Conservation (phyloP, 2,797 vertebrate species). For the Epinephelus malabaricus region DNA sequence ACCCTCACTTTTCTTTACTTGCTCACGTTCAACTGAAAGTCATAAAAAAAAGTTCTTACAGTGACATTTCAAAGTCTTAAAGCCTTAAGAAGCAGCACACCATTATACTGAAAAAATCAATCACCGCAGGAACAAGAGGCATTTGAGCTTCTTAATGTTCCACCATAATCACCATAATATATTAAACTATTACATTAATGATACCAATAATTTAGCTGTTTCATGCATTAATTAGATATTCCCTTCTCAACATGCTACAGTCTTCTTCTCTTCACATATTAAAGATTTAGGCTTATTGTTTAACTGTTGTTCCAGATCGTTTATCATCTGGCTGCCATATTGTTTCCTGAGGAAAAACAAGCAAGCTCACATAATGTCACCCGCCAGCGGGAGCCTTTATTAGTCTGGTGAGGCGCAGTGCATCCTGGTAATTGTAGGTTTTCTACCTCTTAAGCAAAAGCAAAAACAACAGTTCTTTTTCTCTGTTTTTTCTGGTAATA, state of each 20-base stretch:
- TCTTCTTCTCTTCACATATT: not conserved
- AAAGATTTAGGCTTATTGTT: too few relatives aligned
- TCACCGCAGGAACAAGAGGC: constrained; percentile 11
- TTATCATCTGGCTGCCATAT: too few relatives aligned
- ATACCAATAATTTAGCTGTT: constrained; percentile 43
- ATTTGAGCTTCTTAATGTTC: constrained; percentile 39
- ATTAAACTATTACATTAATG: constrained; percentile 36
- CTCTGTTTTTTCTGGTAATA: too few relatives aligned
- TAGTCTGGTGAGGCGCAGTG: too few relatives aligned
- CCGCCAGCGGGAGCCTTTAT: too few relatives aligned
- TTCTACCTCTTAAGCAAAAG: too few relatives aligned
- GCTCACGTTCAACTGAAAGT: constrained; percentile 42
- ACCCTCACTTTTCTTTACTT: constrained; percentile 65
- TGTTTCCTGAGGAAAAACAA: too few relatives aligned
- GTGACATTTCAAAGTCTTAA: constrained; percentile 35
- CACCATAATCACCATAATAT: constrained; percentile 29
- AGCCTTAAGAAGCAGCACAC: constrained; percentile 29
- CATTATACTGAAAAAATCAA: constrained; percentile 29
- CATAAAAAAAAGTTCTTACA: not conserved
- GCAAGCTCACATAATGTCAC: too few relatives aligned
- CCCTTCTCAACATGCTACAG: not conserved
- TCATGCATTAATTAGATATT: constrained; percentile 32
- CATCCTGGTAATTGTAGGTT: too few relatives aligned
- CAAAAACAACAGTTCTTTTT: too few relatives aligned
- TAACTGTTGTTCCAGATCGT: too few relatives aligned